Base-by-base conservation (phyloP, 2,888 invertebrate species). In the Drosophila rubida region DNA sequence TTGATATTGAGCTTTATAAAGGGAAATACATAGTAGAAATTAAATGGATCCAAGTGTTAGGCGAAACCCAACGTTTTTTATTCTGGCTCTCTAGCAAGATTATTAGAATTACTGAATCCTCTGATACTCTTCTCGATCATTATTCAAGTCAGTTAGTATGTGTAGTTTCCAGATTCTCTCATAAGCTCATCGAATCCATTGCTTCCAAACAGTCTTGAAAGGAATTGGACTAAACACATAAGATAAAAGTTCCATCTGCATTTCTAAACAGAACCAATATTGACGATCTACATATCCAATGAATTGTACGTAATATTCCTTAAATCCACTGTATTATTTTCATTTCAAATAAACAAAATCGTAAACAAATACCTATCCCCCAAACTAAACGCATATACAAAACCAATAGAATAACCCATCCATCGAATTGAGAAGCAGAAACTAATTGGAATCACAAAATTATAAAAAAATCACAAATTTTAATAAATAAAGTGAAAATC, bases 391-490 rank as follows among this genome's bases (percentile, higher is more conserved):
- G 68, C 73, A 59, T 64, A 65, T 61, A 89, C 84, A 89, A 90
- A 90, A 90, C 90, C 90, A 90, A 90, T 90, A 90, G 88, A 90
- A 90, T 90, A 90, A 90, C 90, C 89, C 83, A 69, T 68, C 72
- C 59, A 67, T 41, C 64, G 35, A 74, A 69, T 68, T 51, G 44
- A 61, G 50, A 14, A 57, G 13, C 30, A 51, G 70, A 64, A 64
- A 54, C 59, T 39, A 77, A 82, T 82, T 82, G 80, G 86, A 85
- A 82, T 78, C 69, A 65, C 69, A 72, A 85, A 80, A 78, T 50
- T 67, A 46, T 61, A 44, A 41, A 44, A 62, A 25, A 9, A 61
- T 39, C 41, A 62, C n/a, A 48, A 57, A 61, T 22, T 51, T 4
- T 27, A 62, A 30, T 25, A 55, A 37, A 27, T 22, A 22, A 13